Percentiles rank a stretch among this genome's conserved stretches.
Evolutionary conservation across 2,888 invertebrate species (phyloP).

Genomic region (Dastarcus helophoroides): DNA sequence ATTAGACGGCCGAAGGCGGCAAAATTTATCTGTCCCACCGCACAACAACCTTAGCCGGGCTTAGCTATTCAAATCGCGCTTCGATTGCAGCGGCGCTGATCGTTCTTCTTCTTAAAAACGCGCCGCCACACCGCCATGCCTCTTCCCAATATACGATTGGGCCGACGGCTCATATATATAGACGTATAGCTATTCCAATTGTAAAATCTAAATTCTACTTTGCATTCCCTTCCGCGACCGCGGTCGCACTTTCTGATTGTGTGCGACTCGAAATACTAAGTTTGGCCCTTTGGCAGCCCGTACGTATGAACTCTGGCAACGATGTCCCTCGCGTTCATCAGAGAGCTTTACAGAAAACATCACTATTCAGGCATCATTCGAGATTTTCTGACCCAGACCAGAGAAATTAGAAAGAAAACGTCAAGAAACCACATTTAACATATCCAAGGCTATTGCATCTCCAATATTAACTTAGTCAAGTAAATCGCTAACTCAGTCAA

Average conservation of each 20-base stretch:
- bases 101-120: slow-evolving; percentile 20
- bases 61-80: slow-evolving; percentile 41
- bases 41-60: slow-evolving; percentile 38
- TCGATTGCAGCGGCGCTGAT: slow-evolving; percentile 37
- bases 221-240: slow-evolving; percentile 32
- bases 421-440: too few species aligned
- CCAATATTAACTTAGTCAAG: too few species aligned
- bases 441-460: too few species aligned
- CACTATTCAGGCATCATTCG: too few species aligned
- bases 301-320: too few species aligned
- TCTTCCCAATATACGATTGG: slow-evolving; percentile 22
- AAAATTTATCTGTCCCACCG: slow-evolving; percentile 33
- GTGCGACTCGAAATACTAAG: slow-evolving; percentile 18
- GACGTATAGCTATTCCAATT: slow-evolving; percentile 38
- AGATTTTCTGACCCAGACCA: too few species aligned
- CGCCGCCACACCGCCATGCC: background rate
- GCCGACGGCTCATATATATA: slow-evolving; percentile 33
- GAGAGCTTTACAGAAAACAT: too few species aligned
- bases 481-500: too few species aligned
- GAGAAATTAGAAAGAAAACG: too few species aligned
- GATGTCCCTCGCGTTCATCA: too few species aligned
- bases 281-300: slow-evolving; percentile 9
- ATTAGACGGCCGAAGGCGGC: slow-evolving; percentile 28
- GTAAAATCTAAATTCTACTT: slow-evolving; percentile 39
- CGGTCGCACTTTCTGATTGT: slow-evolving; percentile 14